A percentile compares a stretch with the other conserved stretches of the same genome.
These are phyloP conservation scores for Drosophila acutilabella DNA, from an alignment of 2,888 invertebrate species.

Conservation along the genomic window DNA sequence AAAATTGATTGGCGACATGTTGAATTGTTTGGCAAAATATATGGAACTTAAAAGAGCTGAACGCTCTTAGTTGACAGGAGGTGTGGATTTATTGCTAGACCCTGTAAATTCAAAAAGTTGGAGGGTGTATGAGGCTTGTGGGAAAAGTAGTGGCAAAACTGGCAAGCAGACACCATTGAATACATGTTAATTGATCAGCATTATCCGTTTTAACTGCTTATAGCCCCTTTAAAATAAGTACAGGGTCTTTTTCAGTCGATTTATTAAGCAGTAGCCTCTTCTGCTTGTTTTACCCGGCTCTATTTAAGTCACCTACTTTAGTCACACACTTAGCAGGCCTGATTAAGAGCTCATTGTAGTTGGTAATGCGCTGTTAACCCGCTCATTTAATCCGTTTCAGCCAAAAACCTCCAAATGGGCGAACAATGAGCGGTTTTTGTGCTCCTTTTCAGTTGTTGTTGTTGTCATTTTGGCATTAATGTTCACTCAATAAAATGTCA, in stretches of 20 bases:
- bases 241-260: too few relatives aligned
- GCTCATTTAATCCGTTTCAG: slow-evolving; percentile 34
- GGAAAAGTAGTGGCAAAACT: too few relatives aligned
- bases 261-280: rapidly evolving
- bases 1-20: not conserved
- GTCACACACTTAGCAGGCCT: not conserved
- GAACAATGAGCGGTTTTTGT: slow-evolving; percentile 29
- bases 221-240: too few relatives aligned
- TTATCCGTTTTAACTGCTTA: too few relatives aligned
- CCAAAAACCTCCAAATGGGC: not conserved
- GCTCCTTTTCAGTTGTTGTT: not conserved
- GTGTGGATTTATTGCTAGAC: too few relatives aligned
- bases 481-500: slow-evolving; percentile 78
- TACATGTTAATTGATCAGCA: too few relatives aligned
- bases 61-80: too few relatives aligned
- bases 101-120: too few relatives aligned
- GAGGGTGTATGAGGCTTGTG: too few relatives aligned
- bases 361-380: slow-evolving; percentile 26
- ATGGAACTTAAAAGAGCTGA: not conserved
- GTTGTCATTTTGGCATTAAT: slow-evolving; percentile 67
- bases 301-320: not conserved
- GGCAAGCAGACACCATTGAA: too few relatives aligned
- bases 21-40: not conserved
- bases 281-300: too few relatives aligned
- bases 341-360: slow-evolving; percentile 12